Base-by-base conservation (phyloP, 1,140 invertebrate genomes). In the Oedothorax gibbosus region DNA sequence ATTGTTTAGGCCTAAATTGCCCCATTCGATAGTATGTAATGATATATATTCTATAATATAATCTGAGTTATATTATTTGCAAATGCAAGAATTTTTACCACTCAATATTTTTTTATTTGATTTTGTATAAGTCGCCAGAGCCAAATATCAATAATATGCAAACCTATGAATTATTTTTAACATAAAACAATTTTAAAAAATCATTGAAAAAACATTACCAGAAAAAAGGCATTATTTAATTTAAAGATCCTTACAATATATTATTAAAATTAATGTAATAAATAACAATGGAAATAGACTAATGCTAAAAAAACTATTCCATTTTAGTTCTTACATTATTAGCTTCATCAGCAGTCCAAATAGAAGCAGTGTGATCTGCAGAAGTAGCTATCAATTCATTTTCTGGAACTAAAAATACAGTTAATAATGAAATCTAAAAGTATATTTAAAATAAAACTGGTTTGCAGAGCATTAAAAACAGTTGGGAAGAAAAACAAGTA, bases 351-450 rank as follows among this genome's bases (percentile, higher is more conserved):
- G 91, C 87, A n/a, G 89, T 90, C 96, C 96, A 97, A 66, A 97
- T 89, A 87, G 94, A 92, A 49, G 93, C 93, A 65, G 92, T 93
- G 73, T 92, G 92, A 89, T 97, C 96, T 56, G 93, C 91, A 0
- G 94, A 94, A 4, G 93, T 93, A 21, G 95, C 95, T 10, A 97
- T 88, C 14, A 96, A 88, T 89, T 95, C 92, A 57, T 88, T 90
- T 88, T 92, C 91, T 54, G 87, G 85, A 20, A 87, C 85, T 81
- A 71, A 57, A 81, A 81, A 5, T 20, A 65, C 51, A 66, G 20
- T 7, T 21, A 75, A 64, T 54, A 1, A 5, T 73, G n/a, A 21
- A 73, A n/a, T 5, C 4, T 54, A 12, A 0, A 20, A n/a, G 35
- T 10, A 11, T 15, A 56, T 20, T 50, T 77, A 68, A n/a, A 35